Conservation (phyloP, 2,888 invertebrate species). For the Elegia similella region DNA sequence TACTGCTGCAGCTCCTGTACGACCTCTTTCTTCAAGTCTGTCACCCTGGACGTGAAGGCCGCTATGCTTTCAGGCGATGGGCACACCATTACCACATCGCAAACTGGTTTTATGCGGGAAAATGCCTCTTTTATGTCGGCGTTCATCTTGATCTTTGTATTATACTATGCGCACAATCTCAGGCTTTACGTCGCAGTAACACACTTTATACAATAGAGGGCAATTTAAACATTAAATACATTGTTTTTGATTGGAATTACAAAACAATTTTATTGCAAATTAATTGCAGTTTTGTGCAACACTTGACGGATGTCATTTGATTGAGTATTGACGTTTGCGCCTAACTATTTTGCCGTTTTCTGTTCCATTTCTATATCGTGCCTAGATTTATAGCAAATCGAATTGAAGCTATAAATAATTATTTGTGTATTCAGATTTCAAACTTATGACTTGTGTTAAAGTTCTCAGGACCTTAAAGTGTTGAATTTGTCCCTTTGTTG, state of each 20-base stretch:
- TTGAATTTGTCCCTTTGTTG: too few species aligned
- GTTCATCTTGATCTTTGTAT: conserved; percentile 45
- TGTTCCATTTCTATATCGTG: too few species aligned
- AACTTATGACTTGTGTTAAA: too few species aligned
- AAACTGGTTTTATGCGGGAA: conserved; percentile 73
- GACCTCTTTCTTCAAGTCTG: conserved; percentile 56
- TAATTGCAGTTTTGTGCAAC: background rate
- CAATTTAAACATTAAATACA: background rate
- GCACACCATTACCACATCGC: conserved; percentile 72
- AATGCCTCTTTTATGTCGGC: conserved; percentile 58
- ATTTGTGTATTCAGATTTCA: too few species aligned
- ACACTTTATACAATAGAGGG: background rate
- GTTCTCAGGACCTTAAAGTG: too few species aligned
- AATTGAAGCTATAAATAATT: too few species aligned
- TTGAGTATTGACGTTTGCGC: background rate
- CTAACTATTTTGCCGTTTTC: too few species aligned
- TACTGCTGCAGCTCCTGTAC: conserved; percentile 78
- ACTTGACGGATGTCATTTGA: background rate
- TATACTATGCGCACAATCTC: background rate
- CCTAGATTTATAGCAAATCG: too few species aligned
- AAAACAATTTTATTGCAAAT: background rate
- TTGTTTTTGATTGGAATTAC: background rate
- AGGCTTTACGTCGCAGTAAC: background rate
- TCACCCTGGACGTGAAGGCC: conserved; percentile 48
- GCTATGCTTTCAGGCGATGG: conserved; percentile 63